Evolutionary conservation across 1,140 invertebrate genomes (phyloP).

Genomic region (Globodera ellingtonae): DNA sequence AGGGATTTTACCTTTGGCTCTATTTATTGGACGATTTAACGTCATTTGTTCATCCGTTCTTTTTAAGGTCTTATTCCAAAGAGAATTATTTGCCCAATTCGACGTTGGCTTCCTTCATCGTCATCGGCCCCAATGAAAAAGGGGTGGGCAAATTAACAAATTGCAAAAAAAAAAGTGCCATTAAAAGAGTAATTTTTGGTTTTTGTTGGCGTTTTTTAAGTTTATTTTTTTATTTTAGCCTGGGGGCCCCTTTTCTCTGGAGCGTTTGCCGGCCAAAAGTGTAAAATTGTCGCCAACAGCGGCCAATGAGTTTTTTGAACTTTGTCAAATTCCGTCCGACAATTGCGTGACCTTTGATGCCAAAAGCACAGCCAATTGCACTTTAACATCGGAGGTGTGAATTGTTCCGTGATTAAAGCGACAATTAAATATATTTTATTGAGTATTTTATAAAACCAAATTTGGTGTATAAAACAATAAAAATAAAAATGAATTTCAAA

Average conservation of each 20-base stretch:
- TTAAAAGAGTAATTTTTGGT: no score
- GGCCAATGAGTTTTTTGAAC: constrained; percentile 3
- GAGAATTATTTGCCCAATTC: background rate
- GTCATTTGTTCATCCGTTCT: no score
- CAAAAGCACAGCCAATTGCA: constrained; percentile 1
- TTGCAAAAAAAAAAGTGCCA: no score
- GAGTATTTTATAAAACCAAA: no score
- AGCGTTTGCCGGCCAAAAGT: background rate
- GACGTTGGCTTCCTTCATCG: background rate
- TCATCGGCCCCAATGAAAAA: background rate
- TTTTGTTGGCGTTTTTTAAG: no score
- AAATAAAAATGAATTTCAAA: background rate
- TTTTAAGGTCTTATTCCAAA: background rate
- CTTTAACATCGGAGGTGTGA: background rate
- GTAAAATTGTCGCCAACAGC: background rate
- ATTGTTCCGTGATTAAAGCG: background rate
- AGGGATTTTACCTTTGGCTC: no score
- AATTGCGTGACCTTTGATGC: background rate
- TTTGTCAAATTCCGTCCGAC: background rate
- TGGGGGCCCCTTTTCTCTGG: background rate
- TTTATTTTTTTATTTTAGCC: background rate
- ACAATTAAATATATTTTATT: no score
- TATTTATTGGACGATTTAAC: no score
- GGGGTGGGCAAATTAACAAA: background rate
- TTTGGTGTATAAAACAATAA: no score